These are phyloP conservation scores for Morbakka virulenta DNA, from an alignment of 30 jellyfish, hydroid and myxozoan species.

Conservation along the genomic window DNA sequence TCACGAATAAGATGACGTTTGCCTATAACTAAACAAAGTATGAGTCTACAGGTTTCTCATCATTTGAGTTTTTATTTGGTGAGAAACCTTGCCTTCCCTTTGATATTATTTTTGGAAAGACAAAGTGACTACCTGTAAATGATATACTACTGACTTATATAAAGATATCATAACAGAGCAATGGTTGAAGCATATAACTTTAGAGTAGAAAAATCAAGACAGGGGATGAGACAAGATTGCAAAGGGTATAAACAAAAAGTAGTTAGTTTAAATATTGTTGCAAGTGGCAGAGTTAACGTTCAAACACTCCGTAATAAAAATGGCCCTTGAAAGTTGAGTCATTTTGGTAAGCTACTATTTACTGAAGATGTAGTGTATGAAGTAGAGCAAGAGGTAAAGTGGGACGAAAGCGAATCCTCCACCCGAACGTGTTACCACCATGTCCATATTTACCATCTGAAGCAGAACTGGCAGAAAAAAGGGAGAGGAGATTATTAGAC, in stretches of 20 bases:
- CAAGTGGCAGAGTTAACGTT: too few relatives aligned
- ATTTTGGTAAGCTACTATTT: too few relatives aligned
- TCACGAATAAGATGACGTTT: constrained; percentile 2
- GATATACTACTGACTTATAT: constrained; percentile 14
- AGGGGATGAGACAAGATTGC: constrained; percentile 9
- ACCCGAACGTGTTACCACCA: neutral
- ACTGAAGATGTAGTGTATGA: constrained; percentile 4
- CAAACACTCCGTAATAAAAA: too few relatives aligned
- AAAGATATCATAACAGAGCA: constrained; percentile 18
- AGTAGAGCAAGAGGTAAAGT: neutral
- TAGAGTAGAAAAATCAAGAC: constrained; percentile 35
- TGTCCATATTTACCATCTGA: neutral
- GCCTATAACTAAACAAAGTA: constrained; percentile 19
- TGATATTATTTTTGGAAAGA: constrained; percentile 6
- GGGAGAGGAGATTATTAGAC: too few relatives aligned
- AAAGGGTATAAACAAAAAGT: constrained; percentile 8
- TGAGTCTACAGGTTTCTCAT: constrained; percentile 31
- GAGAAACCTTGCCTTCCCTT: constrained; percentile 30
- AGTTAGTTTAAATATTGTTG: neutral
- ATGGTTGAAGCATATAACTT: constrained; percentile 23
- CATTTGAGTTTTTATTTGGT: constrained; percentile 16
- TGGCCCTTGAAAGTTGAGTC: too few relatives aligned
- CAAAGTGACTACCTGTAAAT: constrained; percentile 8
- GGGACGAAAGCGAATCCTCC: constrained; percentile 10
- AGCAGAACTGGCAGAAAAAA: too few relatives aligned